phyloP scores from a whole-genome alignment of 30 jellyfish, hydroid and myxozoan genomes.

The Turritopsis rubra region DNA sequence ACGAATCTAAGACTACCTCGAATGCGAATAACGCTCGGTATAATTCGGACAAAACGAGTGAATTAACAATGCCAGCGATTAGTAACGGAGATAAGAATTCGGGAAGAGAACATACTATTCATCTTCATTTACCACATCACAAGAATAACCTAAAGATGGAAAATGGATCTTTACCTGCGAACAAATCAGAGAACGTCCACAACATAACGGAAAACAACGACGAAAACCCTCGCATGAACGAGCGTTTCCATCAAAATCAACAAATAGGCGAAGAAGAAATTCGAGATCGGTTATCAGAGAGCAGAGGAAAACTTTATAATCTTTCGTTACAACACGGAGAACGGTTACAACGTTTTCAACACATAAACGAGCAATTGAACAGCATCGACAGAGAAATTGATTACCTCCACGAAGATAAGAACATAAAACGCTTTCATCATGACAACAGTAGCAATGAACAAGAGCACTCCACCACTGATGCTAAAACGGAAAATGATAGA shows the following conservation, averaged over 20 bases:
- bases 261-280: slow-evolving; percentile 2
- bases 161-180: not conserved
- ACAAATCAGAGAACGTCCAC: not conserved
- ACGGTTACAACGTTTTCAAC: slow-evolving; percentile 8
- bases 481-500: not conserved
- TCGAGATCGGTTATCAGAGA: not conserved
- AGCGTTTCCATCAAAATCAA: not conserved
- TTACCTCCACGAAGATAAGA: not conserved
- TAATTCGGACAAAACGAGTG: not conserved
- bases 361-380: not conserved
- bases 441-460: not conserved
- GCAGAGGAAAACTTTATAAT: slow-evolving; percentile 2
- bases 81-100: not conserved
- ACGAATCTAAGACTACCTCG: not conserved
- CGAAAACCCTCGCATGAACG: not conserved
- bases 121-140: not conserved
- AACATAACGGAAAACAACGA: not conserved
- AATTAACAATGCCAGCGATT: not conserved
- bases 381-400: slow-evolving; percentile 22
- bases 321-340: not conserved
- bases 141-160: not conserved
- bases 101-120: not conserved
- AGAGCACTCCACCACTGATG: not conserved
- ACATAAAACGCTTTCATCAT: not conserved
- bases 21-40: not conserved